Conservation (phyloP, 2,888 invertebrate genomes). For the Ypsolopha scabrella region DNA sequence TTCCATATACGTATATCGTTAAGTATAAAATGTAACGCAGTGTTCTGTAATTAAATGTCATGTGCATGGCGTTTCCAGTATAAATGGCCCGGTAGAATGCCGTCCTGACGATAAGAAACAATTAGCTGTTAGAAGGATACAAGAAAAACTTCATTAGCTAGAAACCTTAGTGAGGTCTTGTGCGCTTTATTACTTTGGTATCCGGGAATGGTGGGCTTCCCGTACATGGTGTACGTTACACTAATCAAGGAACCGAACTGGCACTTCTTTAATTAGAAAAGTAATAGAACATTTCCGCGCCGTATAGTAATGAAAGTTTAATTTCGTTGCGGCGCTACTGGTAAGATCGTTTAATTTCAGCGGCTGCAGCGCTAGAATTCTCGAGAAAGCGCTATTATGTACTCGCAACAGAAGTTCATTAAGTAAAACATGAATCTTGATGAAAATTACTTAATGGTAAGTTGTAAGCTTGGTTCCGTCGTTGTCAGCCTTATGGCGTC, state of each 20-base stretch:
- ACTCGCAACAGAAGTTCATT: conserved; percentile 26
- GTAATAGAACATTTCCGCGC: background rate
- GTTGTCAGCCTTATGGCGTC: background rate
- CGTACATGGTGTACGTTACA: background rate
- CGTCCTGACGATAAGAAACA: conserved; percentile 25
- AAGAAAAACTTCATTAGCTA: conserved; percentile 21
- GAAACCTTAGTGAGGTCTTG: background rate
- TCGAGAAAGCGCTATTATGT: conserved; percentile 8
- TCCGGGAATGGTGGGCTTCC: background rate
- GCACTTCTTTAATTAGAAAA: background rate
- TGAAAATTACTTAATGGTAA: conserved; percentile 50
- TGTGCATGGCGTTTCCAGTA: conserved; percentile 43
- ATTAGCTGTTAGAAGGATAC: conserved; percentile 23
- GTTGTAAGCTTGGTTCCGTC: conserved; percentile 39
- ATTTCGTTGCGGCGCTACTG: background rate
- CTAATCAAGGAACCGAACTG: background rate
- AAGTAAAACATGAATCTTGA: conserved; percentile 38
- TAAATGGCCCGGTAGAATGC: conserved; percentile 44
- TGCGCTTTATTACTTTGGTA: background rate
- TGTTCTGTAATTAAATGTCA: conserved; percentile 50
- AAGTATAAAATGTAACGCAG: conserved; percentile 40
- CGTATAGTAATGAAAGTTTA: conserved; percentile 1
- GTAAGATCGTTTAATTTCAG: conserved; percentile 1
- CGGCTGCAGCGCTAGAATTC: background rate
- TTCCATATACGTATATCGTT: conserved; percentile 49